Percentiles rank a stretch among this genome's conserved stretches.
These are phyloP conservation scores for Myotis yumanensis DNA, from an alignment of 2,113 vertebrate genomes.

Conservation along the genomic window DNA sequence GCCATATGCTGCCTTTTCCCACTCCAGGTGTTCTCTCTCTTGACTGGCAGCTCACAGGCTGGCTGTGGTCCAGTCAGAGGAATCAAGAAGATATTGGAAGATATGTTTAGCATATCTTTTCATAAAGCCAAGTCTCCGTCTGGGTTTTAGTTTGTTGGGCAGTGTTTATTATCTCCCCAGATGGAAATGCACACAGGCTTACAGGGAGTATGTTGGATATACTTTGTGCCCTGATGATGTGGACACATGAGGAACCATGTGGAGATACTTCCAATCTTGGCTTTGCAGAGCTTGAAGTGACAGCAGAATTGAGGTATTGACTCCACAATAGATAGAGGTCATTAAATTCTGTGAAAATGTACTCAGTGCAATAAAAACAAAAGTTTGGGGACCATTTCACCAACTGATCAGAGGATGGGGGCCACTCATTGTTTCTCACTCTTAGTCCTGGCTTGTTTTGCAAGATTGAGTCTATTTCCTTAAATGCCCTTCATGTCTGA, in stretches of 20 bases:
- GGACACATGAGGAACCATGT: not conserved
- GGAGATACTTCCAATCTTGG: not conserved
- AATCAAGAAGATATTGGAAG: conserved; percentile 32
- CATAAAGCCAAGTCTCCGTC: not conserved
- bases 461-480: not conserved
- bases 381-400: not conserved
- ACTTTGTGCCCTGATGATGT: not conserved
- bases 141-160: conserved; percentile 28
- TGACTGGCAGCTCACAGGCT: conserved; percentile 57
- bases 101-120: not conserved
- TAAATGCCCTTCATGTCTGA: not conserved
- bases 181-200: not conserved
- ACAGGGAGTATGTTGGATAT: not conserved
- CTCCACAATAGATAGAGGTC: not conserved
- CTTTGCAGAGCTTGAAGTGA: not conserved
- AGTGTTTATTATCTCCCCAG: not conserved
- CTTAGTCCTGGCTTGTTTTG: not conserved
- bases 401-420: not conserved
- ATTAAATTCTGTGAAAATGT: not conserved
- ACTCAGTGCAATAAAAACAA: not conserved
- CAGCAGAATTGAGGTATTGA: not conserved
- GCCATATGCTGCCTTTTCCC: conserved; percentile 60
- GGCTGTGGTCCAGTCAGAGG: conserved; percentile 41
- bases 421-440: not conserved
- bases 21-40: conserved; percentile 55